Evolutionary conservation across 2,113 vertebrate species (phyloP).

Genomic region (Aldabrachelys gigantea): DNA sequence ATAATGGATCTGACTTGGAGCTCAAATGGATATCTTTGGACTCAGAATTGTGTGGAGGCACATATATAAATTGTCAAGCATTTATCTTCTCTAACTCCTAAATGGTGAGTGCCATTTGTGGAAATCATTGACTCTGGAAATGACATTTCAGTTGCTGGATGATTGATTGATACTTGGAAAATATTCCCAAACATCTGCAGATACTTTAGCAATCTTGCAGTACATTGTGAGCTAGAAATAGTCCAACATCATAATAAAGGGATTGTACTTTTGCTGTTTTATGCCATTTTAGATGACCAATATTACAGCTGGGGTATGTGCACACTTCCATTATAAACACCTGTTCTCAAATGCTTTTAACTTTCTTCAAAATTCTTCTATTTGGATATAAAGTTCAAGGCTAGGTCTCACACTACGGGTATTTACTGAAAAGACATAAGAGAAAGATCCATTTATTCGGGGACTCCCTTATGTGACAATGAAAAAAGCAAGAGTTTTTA

Average conservation of each 20-base stretch:
- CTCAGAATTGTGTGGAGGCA: background rate
- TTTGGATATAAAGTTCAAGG: conserved; percentile 19
- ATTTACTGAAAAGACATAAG: background rate
- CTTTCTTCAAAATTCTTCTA: background rate
- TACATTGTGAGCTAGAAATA: background rate
- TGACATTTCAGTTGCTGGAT: background rate
- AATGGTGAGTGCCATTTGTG: background rate
- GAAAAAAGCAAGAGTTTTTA: background rate
- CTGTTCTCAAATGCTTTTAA: conserved; percentile 51
- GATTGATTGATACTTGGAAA: conserved; percentile 12
- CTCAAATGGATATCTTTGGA: background rate
- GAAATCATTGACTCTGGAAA: background rate
- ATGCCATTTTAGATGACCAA: conserved; percentile 31
- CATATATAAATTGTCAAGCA: background rate
- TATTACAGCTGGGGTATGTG: background rate
- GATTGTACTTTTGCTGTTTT: conserved; percentile 14
- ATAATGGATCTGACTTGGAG: background rate
- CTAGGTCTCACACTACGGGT: background rate
- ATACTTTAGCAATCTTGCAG: background rate
- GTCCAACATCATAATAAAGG: background rate
- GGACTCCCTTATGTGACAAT: rapidly evolving
- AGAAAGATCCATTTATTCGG: background rate
- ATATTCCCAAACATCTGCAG: background rate
- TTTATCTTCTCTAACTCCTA: background rate
- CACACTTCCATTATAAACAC: conserved; percentile 21